Conservation (phyloP, 1,140 invertebrate genomes). For the Dermatophagoides farinae region DNA sequence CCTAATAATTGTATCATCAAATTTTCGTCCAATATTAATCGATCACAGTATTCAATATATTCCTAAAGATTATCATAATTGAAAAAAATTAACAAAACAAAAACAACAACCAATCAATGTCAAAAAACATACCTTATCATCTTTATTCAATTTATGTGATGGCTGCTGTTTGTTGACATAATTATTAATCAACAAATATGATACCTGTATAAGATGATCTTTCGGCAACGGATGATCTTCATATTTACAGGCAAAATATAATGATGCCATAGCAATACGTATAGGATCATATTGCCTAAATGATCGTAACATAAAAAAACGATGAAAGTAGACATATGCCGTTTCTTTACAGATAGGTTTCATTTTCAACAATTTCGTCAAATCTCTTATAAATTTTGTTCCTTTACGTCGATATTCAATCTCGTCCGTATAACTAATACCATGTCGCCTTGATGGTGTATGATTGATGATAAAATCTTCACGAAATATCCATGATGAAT, state of each 20-base stretch:
- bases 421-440: background rate
- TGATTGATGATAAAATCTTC: background rate
- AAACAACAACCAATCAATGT: background rate
- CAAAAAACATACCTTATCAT: conserved; percentile 1
- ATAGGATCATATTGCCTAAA: background rate
- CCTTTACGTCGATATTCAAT: background rate
- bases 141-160: background rate
- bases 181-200: background rate
- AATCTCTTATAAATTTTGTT: background rate
- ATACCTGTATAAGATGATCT: conserved; percentile 2
- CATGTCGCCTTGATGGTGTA: background rate
- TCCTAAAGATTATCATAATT: background rate
- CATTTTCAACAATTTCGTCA: background rate
- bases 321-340: conserved; percentile 1
- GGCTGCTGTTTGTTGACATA: background rate
- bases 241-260: conserved; percentile 1
- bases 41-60: background rate
- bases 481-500: background rate
- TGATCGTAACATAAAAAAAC: conserved; percentile 4
- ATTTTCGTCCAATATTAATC: conserved; percentile 1
- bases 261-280: background rate
- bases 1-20: background rate
- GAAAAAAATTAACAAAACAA: background rate
- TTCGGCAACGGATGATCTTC: background rate
- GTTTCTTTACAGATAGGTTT: conserved; percentile 5